Conservation (phyloP, 2,888 invertebrate genomes). For the Electrophaes corylata region DNA sequence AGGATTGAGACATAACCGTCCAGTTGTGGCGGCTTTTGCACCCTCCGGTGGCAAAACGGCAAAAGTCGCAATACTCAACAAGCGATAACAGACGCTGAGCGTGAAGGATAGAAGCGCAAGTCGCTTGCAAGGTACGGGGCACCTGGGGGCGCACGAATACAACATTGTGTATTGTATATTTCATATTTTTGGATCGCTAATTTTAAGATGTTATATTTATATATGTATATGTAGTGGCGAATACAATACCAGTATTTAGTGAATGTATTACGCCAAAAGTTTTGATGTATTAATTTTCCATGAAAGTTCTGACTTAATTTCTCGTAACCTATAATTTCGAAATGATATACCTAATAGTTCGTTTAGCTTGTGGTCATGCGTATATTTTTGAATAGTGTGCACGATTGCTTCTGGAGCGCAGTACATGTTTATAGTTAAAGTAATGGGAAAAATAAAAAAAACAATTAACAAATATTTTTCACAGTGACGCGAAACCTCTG, state of each 20-base stretch:
- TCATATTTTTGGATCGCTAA: constrained; percentile 85
- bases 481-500: constrained; percentile 72
- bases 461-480: constrained; percentile 66
- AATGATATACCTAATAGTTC: constrained; percentile 63
- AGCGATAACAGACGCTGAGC: constrained; percentile 52
- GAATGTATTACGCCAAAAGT: constrained; percentile 82
- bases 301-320: constrained; percentile 70
- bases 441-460: constrained; percentile 47
- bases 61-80: constrained; percentile 64
- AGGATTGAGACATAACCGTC: constrained; percentile 80
- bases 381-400: constrained; percentile 80
- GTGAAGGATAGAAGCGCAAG: constrained; percentile 47
- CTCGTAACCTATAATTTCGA: constrained; percentile 37
- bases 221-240: constrained; percentile 84
- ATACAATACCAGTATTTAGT: constrained; percentile 80
- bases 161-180: constrained; percentile 84
- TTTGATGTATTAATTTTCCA: constrained; percentile 83
- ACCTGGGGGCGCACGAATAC: constrained; percentile 79
- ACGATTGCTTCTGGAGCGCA: constrained; percentile 76
- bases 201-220: constrained; percentile 85
- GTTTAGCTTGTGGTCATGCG: constrained; percentile 83
- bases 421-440: constrained; percentile 50
- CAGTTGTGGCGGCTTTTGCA: constrained; percentile 80
- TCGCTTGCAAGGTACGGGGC: constrained; percentile 62
- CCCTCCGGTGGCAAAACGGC: constrained; percentile 70